Percentiles rank a stretch among this genome's conserved stretches.
Evolutionary conservation across 2,888 invertebrate genomes (phyloP).

Genomic region (Rhimphoctona megacephalus): DNA sequence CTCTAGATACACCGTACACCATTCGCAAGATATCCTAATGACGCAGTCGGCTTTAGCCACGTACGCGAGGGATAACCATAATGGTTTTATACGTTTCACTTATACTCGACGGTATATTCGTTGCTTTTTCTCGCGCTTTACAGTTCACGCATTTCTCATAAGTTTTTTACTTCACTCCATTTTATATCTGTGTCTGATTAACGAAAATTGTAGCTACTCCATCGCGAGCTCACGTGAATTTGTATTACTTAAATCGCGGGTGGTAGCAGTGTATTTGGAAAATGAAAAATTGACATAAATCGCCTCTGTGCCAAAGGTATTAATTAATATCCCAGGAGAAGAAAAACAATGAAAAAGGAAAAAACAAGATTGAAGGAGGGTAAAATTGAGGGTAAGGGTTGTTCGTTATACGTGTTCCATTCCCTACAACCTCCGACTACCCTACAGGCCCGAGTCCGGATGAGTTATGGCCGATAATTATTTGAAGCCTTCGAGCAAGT

Average conservation of each 20-base stretch:
- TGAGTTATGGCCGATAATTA: slow-evolving; percentile 78
- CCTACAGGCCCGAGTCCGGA: slow-evolving; percentile 47
- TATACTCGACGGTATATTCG: slow-evolving; percentile 69
- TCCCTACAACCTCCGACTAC: slow-evolving; percentile 18
- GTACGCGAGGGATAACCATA: slow-evolving; percentile 76
- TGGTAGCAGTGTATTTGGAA: neutral
- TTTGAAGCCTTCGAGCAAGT: slow-evolving; percentile 74
- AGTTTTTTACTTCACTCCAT: slow-evolving; percentile 21
- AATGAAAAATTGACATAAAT: slow-evolving; percentile 59
- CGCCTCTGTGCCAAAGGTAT: slow-evolving; percentile 47
- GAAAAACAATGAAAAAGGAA: slow-evolving; percentile 42
- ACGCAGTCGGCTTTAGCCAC: slow-evolving; percentile 75
- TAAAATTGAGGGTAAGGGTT: slow-evolving; percentile 24
- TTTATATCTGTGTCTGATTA: slow-evolving; percentile 55
- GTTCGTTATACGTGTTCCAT: slow-evolving; percentile 52
- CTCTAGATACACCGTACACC: slow-evolving; percentile 63
- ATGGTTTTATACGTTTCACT: slow-evolving; percentile 80
- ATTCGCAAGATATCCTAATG: slow-evolving; percentile 77
- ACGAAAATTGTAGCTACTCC: slow-evolving; percentile 51
- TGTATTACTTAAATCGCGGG: neutral
- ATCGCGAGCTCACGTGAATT: neutral
- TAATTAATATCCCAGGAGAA: slow-evolving; percentile 58
- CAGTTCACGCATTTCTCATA: slow-evolving; percentile 7
- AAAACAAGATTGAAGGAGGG: slow-evolving; percentile 22
- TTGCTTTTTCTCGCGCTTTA: slow-evolving; percentile 24